Evolutionary conservation across 1,140 invertebrate species (phyloP).

Genomic region (Odontomachus brunneus): DNA sequence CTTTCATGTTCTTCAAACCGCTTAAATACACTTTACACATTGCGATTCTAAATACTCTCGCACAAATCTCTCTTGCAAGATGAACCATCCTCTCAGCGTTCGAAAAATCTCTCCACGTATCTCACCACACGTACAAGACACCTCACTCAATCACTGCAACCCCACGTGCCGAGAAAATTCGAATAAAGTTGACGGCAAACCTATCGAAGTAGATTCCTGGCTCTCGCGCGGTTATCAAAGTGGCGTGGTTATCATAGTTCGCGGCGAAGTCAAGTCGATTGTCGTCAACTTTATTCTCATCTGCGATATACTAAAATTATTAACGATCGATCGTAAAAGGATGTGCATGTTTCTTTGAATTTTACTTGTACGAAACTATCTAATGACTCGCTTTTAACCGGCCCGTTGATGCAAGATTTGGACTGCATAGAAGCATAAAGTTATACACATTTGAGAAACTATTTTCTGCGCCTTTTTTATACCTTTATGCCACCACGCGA

Average conservation of each 20-base stretch:
- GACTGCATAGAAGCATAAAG: neutral
- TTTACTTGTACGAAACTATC: constrained; percentile 12
- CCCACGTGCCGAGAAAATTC: constrained; percentile 54
- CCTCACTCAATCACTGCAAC: constrained; percentile 63
- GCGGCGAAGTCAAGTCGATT: neutral
- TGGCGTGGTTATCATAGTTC: neutral
- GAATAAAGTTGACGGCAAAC: constrained; percentile 65
- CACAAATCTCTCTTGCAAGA: constrained; percentile 50
- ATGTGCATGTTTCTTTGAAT: constrained; percentile 36
- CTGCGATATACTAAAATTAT: constrained; percentile 20
- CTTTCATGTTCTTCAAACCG: constrained; percentile 69
- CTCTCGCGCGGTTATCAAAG: neutral
- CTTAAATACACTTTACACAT: constrained; percentile 72
- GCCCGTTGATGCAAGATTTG: constrained; percentile 20
- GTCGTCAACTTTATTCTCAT: constrained; percentile 45
- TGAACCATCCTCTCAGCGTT: constrained; percentile 16
- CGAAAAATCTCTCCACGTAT: constrained; percentile 16
- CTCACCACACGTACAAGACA: constrained; percentile 31
- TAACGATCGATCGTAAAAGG: neutral
- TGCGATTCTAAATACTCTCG: constrained; percentile 58
- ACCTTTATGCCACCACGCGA: neutral
- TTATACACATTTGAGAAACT: constrained; percentile 1
- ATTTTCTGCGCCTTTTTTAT: constrained; percentile 7
- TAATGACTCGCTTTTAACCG: constrained; percentile 28
- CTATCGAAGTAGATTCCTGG: neutral